These are phyloP conservation scores for Cynopterus brachyotis DNA, from an alignment of 2,113 vertebrate genomes.

Conservation along the genomic window DNA sequence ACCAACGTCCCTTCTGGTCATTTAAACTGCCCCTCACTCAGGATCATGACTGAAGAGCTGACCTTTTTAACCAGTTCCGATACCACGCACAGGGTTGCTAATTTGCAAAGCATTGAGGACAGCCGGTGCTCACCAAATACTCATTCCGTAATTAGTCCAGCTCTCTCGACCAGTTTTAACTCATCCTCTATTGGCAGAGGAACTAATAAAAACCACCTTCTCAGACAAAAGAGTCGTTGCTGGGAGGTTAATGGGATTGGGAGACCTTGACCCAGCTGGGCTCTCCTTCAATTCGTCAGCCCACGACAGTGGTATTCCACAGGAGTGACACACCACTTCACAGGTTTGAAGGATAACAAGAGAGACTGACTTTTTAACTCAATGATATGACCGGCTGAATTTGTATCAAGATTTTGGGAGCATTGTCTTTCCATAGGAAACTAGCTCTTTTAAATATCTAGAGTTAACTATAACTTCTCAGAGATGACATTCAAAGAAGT, in stretches of 20 bases:
- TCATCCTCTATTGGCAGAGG: background rate
- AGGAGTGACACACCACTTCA: background rate
- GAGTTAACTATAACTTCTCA: conserved; percentile 4
- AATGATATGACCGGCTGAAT: background rate
- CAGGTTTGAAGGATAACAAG: background rate
- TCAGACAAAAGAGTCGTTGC: background rate
- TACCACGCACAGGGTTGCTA: background rate
- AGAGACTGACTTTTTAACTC: background rate
- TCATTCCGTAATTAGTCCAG: background rate
- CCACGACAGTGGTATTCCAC: background rate
- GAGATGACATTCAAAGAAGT: background rate
- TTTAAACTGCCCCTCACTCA: background rate
- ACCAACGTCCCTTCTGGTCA: background rate
- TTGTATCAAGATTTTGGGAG: background rate
- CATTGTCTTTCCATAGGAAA: background rate
- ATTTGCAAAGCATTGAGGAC: background rate
- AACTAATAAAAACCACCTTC: background rate
- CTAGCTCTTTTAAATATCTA: background rate
- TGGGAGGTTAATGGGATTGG: background rate
- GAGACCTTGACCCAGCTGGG: background rate
- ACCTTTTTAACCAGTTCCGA: background rate
- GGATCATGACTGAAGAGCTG: background rate
- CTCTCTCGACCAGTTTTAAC: background rate
- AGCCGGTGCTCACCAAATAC: background rate
- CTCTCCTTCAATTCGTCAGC: background rate